Conservation (phyloP, 2,888 invertebrate genomes). For the Palloptera scutellata region DNA sequence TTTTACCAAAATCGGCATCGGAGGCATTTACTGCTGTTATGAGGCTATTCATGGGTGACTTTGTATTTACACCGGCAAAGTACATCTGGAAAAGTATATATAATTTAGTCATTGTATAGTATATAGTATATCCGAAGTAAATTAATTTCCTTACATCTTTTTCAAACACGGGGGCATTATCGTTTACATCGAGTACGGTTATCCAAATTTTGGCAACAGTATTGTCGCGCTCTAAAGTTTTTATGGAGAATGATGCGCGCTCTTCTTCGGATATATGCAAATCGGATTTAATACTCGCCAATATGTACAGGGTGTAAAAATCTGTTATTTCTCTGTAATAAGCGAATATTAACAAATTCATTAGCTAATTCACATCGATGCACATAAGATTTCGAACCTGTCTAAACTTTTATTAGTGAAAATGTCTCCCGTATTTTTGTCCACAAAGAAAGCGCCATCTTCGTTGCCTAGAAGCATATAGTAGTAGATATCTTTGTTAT, state of each 20-base stretch:
- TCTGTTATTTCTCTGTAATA: conserved; percentile 73
- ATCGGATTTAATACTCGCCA: conserved; percentile 85
- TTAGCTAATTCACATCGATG: neutral
- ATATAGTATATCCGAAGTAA: neutral
- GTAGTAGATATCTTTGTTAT: conserved; percentile 84
- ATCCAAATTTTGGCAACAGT: conserved; percentile 78
- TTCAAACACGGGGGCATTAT: conserved; percentile 81
- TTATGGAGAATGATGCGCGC: conserved; percentile 64
- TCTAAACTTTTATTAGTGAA: conserved; percentile 83
- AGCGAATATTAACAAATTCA: neutral
- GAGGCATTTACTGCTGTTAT: conserved; percentile 79
- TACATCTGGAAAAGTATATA: conserved; percentile 46
- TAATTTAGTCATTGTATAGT: no score
- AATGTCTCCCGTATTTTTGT: conserved; percentile 81
- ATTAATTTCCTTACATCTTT: conserved; percentile 53
- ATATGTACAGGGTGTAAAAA: conserved; percentile 78
- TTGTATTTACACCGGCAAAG: conserved; percentile 75
- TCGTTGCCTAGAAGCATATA: conserved; percentile 82
- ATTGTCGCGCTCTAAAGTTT: conserved; percentile 68
- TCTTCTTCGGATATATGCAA: conserved; percentile 69
- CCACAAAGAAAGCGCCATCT: conserved; percentile 78
- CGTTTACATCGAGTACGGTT: conserved; percentile 82
- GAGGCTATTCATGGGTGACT: conserved; percentile 78
- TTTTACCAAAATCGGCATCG: conserved; percentile 84
- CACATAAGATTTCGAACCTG: conserved; percentile 61